A percentile compares a stretch with the other conserved stretches of the same genome.
These are phyloP conservation scores for Xiphophorus couchianus DNA, from an alignment of 2,113 vertebrate genomes.

Conservation along the genomic window DNA sequence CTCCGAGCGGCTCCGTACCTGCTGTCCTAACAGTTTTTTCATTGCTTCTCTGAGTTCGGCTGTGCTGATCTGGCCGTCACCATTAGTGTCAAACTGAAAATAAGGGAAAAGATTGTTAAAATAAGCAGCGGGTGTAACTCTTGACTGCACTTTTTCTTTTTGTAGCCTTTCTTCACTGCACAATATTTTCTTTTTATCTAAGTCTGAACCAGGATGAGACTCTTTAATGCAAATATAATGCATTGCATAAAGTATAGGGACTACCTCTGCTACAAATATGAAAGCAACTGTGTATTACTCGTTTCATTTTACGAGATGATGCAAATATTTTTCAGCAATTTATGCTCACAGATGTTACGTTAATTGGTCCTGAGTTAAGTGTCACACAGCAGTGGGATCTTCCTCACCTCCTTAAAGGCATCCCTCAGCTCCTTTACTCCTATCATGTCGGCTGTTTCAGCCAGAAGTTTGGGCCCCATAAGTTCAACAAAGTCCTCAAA, in stretches of 20 bases:
- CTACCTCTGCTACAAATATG: not conserved
- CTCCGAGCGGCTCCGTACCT: slow-evolving; percentile 74
- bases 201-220: not conserved
- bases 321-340: not conserved
- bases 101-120: slow-evolving; percentile 3
- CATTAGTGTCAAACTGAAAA: slow-evolving; percentile 94
- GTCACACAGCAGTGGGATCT: no score
- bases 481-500: slow-evolving; percentile 99
- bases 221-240: not conserved
- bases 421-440: slow-evolving; percentile 96
- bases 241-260: not conserved
- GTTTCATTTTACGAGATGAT: not conserved
- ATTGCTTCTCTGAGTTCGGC: slow-evolving; percentile 95
- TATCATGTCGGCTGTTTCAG: slow-evolving; percentile 98
- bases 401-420: slow-evolving; percentile 94
- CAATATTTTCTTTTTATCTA: no score
- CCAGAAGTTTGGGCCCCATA: slow-evolving; percentile 98
- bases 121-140: not conserved
- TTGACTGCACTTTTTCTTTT: not conserved
- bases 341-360: no score
- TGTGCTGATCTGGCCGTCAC: slow-evolving; percentile 96
- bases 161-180: not conserved
- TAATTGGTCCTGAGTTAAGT: not conserved
- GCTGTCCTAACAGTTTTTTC: slow-evolving; percentile 96
- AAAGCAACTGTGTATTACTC: not conserved